Base-by-base conservation (phyloP, 2,113 vertebrate genomes). In the Petrocephalus zakoni region DNA sequence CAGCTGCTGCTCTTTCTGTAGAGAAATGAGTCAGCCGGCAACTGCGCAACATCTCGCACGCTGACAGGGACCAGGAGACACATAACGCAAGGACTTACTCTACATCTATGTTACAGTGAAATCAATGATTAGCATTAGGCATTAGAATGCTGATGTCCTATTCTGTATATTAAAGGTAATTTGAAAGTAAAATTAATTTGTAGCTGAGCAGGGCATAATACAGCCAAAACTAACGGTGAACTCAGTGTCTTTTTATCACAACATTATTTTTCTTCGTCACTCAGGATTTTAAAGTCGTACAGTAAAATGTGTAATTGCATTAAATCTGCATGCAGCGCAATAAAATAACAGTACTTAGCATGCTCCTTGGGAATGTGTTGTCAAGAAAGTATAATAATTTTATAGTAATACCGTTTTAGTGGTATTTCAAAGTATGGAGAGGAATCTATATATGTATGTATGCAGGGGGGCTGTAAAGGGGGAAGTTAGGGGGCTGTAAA, bases 1-100 rank as follows among this genome's bases (percentile, higher is more conserved):
- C 81, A 68, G 87, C 58, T 87, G 87, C 29, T 82, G 49, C 75
- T 56, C 17, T 2, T 81, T 29, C 51, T 13, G 5, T 29, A 82
- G 72, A n/a, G 1, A 86, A 42, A 47, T 88, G 88, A 88, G 37
- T 88, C 88, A 88, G 10, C 81, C 21, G 61, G 34, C 72, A 52
- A 52, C 83, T 82, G 52, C 88, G 58, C 53, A 29, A 21, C 11
- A 58, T n/a, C 4, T 61, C 9, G 1, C 61, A 46, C 15, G 6
- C 4, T 87, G 55, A 37, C 21, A 85, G 49, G 22, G 51, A 51
- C 49, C 55, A n/a, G 51, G 4, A 85, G 55, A 55, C 10, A 15
- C 25, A 19, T 46, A 37, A 47, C 11, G 34, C 72, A 17, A 21
- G 11, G 17, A 78, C 13, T 42, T 42, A 5, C 37, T 15, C 13